Percentiles rank a stretch among this genome's conserved stretches.
These are phyloP conservation scores for Miichthys miiuy DNA, from an alignment of 2,797 vertebrate genomes.

Conservation along the genomic window DNA sequence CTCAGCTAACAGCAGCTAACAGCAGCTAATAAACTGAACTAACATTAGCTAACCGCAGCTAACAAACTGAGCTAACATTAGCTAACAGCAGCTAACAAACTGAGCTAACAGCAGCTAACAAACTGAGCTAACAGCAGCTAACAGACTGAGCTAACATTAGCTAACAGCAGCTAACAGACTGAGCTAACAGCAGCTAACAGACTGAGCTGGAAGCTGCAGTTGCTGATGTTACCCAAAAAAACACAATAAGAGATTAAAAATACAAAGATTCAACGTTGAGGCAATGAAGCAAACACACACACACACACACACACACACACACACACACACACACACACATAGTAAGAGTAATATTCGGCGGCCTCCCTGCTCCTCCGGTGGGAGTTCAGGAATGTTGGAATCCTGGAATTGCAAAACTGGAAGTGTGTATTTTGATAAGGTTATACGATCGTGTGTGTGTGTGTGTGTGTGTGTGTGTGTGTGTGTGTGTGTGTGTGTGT, in stretches of 20 bases:
- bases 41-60: no score
- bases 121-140: no score
- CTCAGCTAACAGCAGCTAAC: no score
- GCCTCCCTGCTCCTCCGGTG: slow-evolving; percentile 41
- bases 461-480: slow-evolving; percentile 1
- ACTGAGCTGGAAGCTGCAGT: no score
- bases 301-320: slow-evolving; percentile 6
- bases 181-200: no score
- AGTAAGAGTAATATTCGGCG: slow-evolving; percentile 10
- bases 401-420: slow-evolving; percentile 48
- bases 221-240: no score
- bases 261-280: not conserved
- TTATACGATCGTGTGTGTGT: slow-evolving; percentile 37
- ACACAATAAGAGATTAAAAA: not conserved
- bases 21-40: no score
- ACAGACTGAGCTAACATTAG: no score
- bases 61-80: no score
- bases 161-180: no score
- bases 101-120: no score
- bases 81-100: no score
- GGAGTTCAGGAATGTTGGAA: slow-evolving; percentile 68
- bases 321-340: slow-evolving; percentile 17
- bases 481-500: slow-evolving; percentile 27
- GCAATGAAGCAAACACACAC: not conserved
- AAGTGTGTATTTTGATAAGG: slow-evolving; percentile 69